These are phyloP conservation scores for Patiria miniata DNA, from an alignment of 35 echinoderm and acorn worm species.

Conservation along the genomic window DNA sequence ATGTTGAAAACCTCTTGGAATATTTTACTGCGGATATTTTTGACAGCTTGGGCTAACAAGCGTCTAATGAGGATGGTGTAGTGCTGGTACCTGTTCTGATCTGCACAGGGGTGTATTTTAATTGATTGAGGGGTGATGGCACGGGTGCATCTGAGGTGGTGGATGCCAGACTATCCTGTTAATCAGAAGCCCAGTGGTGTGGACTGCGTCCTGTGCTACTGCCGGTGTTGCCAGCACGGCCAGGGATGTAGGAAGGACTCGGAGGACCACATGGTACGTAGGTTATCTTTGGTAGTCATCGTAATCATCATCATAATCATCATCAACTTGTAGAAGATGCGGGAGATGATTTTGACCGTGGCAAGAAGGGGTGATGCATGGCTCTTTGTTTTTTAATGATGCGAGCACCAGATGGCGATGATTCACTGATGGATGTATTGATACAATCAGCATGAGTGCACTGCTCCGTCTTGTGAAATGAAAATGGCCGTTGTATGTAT, in stretches of 20 bases:
- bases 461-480: too few relatives aligned
- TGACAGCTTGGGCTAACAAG: background rate
- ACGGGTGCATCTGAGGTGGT: background rate
- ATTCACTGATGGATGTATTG: too few relatives aligned
- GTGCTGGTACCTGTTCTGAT: background rate
- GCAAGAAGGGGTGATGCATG: too few relatives aligned
- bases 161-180: constrained; percentile 14
- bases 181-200: background rate
- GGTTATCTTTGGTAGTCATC: too few relatives aligned
- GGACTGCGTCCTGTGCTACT: constrained; percentile 20
- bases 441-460: too few relatives aligned
- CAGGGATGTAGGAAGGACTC: background rate
- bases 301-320: too few relatives aligned
- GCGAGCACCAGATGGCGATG: too few relatives aligned
- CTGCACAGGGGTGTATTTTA: background rate
- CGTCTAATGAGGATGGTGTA: background rate
- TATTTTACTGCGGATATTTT: background rate
- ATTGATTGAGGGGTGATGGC: constrained; percentile 11
- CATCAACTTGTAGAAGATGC: too few relatives aligned
- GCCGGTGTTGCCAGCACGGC: background rate
- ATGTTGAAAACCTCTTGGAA: background rate
- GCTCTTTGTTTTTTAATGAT: too few relatives aligned
- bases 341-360: too few relatives aligned
- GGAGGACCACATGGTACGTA: constrained; percentile 10
- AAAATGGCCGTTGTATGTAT: too few relatives aligned